Base-by-base conservation (phyloP, 2,113 vertebrate species). In the Notarius lentiginosus region DNA sequence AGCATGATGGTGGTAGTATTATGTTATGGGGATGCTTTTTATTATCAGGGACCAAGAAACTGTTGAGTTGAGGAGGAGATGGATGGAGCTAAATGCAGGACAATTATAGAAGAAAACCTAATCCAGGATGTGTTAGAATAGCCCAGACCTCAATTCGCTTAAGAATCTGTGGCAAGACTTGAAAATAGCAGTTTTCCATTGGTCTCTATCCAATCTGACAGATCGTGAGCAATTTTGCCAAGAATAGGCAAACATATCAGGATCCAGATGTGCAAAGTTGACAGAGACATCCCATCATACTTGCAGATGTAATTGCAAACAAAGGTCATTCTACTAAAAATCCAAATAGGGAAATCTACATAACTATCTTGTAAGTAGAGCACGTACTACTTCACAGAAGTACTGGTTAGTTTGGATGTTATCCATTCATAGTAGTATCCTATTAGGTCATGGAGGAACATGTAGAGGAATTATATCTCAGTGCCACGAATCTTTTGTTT, bases 161-260 rank as follows among this genome's bases (percentile, higher is more conserved):
- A 4, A 49, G 70, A 75, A 73, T 22, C 70, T 6, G 27, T 2
- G 27, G 24, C n/a, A 68, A 14, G 10, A 22, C 18, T 73, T 22
- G 8, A 51, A 12, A 51, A 20, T 49, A 22, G 8, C 72, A 5
- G 75, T 53, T 53, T 77, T 51, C 49, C 5, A n/a, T n/a, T 53
- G 49, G 14, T 12, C 22, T 77, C 49, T 5, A 1, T n/a, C 22
- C 49, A 49, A 75, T 53, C 73, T 49, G 72, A 49, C 73, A 76
- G 73, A 76, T 76, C 47, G 51, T 76, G 51, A 76, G 73, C 73
- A 76, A 76, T 51, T 53, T 76, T 7, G 20, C 47, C 73, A 76
- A 75, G 41, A 75, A 75, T 5, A 5, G 18, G 72, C 41, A 47
- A n/a, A n/a, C 53, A 14, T 22, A 77, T 77, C 22, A 53, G 22